phyloP scores from a whole-genome alignment of 2,888 invertebrate genomes.

The Drosophila macrospina region DNA sequence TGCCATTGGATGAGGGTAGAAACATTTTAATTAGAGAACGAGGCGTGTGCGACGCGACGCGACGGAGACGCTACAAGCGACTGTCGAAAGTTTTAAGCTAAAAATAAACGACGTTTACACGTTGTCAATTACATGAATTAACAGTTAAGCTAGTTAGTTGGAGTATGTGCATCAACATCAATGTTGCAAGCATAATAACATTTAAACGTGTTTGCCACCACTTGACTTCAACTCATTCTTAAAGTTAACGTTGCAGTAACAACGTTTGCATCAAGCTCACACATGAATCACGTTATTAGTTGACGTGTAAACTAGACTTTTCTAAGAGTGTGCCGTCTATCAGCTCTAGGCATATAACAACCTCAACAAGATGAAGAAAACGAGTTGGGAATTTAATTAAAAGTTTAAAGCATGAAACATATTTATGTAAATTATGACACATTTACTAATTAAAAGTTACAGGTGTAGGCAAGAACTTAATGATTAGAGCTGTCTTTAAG shows the following conservation, averaged over 20 bases:
- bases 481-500: conserved; percentile 30
- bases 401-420: conserved; percentile 73
- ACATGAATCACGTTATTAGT: conserved; percentile 26
- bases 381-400: conserved; percentile 75
- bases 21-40: conserved; percentile 77
- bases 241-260: background rate
- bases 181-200: background rate
- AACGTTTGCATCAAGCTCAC: conserved; percentile 15
- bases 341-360: conserved; percentile 34
- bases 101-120: conserved; percentile 37
- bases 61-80: conserved; percentile 24
- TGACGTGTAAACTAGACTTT: conserved; percentile 46
- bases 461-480: conserved; percentile 6
- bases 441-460: conserved; percentile 64
- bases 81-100: conserved; percentile 33
- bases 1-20: conserved; percentile 36
- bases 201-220: background rate
- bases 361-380: conserved; percentile 20
- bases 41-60: conserved; percentile 17
- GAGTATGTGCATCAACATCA: background rate
- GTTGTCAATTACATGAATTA: conserved; percentile 18
- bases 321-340: conserved; percentile 7
- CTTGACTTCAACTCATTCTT: background rate
- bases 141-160: background rate
- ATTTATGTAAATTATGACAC: conserved; percentile 74